These are phyloP conservation scores for Axis porcinus DNA, from an alignment of 2,113 vertebrate genomes.

Conservation along the genomic window DNA sequence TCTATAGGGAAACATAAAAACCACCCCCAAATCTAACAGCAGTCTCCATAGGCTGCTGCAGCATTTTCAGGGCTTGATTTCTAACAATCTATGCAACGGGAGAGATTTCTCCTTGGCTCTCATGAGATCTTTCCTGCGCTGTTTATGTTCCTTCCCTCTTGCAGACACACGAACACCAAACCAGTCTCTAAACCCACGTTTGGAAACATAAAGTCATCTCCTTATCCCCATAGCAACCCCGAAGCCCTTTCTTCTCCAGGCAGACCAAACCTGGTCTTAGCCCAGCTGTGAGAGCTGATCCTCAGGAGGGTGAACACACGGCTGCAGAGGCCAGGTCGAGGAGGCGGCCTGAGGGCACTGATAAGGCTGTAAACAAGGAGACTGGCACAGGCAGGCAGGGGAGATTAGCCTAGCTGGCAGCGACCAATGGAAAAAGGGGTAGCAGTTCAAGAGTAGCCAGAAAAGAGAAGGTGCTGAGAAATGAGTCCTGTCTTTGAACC, in stretches of 20 bases:
- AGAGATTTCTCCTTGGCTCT: background rate
- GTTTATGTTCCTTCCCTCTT: background rate
- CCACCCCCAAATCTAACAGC: background rate
- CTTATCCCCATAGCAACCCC: background rate
- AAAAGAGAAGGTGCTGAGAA: slow-evolving; percentile 9
- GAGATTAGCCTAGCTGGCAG: slow-evolving; percentile 39
- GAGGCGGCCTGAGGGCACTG: slow-evolving; percentile 20
- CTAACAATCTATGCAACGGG: background rate
- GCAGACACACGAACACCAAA: background rate
- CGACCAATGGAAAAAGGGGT: slow-evolving; percentile 14
- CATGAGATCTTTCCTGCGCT: background rate
- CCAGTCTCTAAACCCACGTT: background rate
- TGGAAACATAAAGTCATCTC: background rate
- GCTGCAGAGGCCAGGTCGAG: background rate
- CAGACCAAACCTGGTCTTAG: background rate
- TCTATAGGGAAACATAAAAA: background rate
- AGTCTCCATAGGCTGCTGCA: background rate
- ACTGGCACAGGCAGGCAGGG: background rate
- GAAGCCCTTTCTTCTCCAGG: background rate
- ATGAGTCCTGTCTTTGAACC: slow-evolving; percentile 25
- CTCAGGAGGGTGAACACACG: background rate
- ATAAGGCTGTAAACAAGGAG: slow-evolving; percentile 59
- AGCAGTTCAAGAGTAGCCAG: slow-evolving; percentile 22
- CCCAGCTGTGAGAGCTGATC: background rate
- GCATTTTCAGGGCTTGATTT: background rate